Evolutionary conservation across 2,888 invertebrate genomes (phyloP), one percentile per base, ranked within the genome.

Genomic region (Hipparchia sbordonii): DNA sequence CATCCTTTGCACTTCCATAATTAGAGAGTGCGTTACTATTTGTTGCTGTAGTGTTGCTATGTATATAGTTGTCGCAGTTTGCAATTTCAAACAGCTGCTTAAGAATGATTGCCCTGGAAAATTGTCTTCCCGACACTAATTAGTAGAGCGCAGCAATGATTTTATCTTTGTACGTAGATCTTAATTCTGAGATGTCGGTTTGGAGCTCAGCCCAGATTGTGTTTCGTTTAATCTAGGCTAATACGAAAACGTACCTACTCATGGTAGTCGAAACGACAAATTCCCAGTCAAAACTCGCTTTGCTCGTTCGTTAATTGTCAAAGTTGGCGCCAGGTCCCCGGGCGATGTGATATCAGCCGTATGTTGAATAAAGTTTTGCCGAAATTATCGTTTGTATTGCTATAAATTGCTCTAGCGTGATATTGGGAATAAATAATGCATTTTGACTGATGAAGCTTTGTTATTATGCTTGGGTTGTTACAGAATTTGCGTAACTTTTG

Each of bases 301-400:
- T 65, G 80, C 80, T 79, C 78, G 76, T 77, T 85, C 84, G 88
- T 87, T 89, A 88, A 89, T 89, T 89, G 87, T 84, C 82, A 79
- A 89, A 89, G 85, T 89, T 89, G 67, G 73, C 72, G 71, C 73
- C 71, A 70, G 73, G 74, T 72, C 82, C 80, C 76, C 76, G 76
- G 83, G 81, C 81, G 77, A 76, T 74, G 77, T 80, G 82, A 82
- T 86, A 85, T 77, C 76, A 74, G 71, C 76, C 76, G 75, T 79
- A 77, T 76, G 78, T 75, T 77, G 77, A 81, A 84, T 81, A 81
- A 85, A 82, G 79, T 78, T 80, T 74, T 84, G 82, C 79, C 76
- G 77, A 77, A 76, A 77, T 79, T 79, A 77, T 77, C 77, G 77
- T 75, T 75, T 78, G 74, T 77, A 75, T 77, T 77, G 74, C 76